Evolutionary conservation across 2,888 invertebrate genomes (phyloP).

Genomic region (Micropterix aruncella): DNA sequence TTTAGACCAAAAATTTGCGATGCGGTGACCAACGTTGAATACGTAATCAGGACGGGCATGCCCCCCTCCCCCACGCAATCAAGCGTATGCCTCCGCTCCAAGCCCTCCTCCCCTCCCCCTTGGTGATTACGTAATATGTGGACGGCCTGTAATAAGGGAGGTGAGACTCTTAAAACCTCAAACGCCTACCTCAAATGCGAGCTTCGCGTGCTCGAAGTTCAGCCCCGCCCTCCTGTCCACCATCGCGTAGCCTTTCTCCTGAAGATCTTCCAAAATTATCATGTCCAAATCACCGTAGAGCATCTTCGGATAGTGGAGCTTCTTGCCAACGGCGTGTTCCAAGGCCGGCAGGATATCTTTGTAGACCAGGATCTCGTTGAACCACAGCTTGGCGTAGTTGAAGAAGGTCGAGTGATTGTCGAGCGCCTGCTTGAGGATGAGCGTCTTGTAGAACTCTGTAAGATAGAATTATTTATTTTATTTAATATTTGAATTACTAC

Average conservation of each 20-base stretch:
- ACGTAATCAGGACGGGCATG: too few relatives aligned
- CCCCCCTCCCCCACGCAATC: too few relatives aligned
- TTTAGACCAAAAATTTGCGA: too few relatives aligned
- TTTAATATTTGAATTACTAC: not conserved
- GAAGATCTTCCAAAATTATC: constrained; percentile 10
- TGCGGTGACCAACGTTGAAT: too few relatives aligned
- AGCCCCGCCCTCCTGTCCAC: constrained; percentile 7
- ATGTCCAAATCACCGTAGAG: constrained; percentile 8
- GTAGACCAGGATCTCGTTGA: constrained; percentile 10
- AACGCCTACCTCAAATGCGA: constrained; percentile 9
- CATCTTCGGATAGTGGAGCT: constrained; percentile 8
- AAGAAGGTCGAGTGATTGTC: constrained; percentile 3
- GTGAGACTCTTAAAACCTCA: too few relatives aligned
- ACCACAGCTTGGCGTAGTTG: constrained; percentile 8
- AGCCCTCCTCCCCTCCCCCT: too few relatives aligned
- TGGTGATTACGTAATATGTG: too few relatives aligned
- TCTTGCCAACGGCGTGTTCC: constrained; percentile 2
- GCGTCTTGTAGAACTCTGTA: constrained; percentile 7
- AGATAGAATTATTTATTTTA: not conserved
- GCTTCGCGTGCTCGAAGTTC: constrained; percentile 8
- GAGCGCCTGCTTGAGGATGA: constrained; percentile 10
- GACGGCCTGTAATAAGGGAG: too few relatives aligned
- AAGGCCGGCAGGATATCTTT: constrained; percentile 7
- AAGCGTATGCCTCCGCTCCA: too few relatives aligned
- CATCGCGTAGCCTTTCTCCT: constrained; percentile 8